phyloP scores from a whole-genome alignment of 2,888 invertebrate genomes.

The Drosophila atripex region DNA sequence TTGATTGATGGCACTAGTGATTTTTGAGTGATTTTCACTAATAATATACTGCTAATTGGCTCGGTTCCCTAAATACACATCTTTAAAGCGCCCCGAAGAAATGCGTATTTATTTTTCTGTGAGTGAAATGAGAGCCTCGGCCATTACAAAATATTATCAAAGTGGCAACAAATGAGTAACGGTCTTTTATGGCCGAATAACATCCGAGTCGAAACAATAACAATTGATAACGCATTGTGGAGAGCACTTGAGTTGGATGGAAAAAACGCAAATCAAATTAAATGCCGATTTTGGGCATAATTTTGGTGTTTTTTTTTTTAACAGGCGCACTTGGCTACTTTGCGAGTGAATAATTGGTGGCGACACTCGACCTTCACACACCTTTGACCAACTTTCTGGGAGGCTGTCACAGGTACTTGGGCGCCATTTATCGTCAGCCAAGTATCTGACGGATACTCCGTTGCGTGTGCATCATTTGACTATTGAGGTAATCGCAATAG shows the following conservation, averaged over 20 bases:
- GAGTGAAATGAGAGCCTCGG: neutral
- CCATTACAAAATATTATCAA: constrained; percentile 15
- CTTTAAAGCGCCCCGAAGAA: neutral
- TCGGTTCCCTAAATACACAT: neutral
- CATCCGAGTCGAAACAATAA: neutral
- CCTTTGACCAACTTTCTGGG: constrained; percentile 25
- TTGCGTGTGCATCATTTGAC: constrained; percentile 59
- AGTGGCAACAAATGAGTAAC: constrained; percentile 1
- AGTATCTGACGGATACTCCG: constrained; percentile 44
- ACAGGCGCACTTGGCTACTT: constrained; percentile 10
- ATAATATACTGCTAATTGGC: constrained; percentile 24
- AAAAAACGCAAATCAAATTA: constrained; percentile 2
- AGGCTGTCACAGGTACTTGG: constrained; percentile 36
- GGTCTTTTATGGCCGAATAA: neutral
- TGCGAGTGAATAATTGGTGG: constrained; percentile 5
- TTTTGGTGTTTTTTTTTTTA: neutral
- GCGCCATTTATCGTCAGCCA: constrained; percentile 25
- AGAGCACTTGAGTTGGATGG: constrained; percentile 22
- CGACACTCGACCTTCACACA: constrained; percentile 27
- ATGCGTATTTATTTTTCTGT: neutral
- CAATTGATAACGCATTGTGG: constrained; percentile 28
- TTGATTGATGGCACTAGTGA: constrained; percentile 17
- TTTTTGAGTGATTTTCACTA: constrained; percentile 17
- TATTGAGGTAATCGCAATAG: constrained; percentile 38
- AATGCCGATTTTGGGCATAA: constrained; percentile 21